Percentiles rank a stretch among this genome's conserved stretches.
Conservation (phyloP, 1,140 invertebrate genomes). For the Wasmannia auropunctata region DNA sequence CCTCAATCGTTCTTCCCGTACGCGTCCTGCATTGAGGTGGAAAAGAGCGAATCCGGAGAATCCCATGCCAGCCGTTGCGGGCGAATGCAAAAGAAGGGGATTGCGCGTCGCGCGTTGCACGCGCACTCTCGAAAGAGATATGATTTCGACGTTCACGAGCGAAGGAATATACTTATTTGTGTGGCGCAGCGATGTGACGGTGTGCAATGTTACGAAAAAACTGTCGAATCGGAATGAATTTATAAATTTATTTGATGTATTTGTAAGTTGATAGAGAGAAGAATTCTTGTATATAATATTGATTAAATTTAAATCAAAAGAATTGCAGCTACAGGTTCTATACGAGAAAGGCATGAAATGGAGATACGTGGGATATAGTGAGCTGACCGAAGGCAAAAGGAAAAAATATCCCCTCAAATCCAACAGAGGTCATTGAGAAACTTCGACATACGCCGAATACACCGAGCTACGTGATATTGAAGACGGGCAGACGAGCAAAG, state of each 20-base stretch:
- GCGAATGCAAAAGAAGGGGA: neutral
- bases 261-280: neutral
- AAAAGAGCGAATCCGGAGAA: slow-evolving; percentile 9
- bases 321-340: neutral
- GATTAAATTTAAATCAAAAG: neutral
- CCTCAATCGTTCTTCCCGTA: slow-evolving; percentile 24
- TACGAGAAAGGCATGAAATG: neutral
- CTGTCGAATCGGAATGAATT: neutral
- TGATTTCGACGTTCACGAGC: neutral
- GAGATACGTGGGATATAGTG: neutral
- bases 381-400: neutral
- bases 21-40: neutral
- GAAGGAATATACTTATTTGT: slow-evolving; percentile 4
- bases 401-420: slow-evolving; percentile 13
- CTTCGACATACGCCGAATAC: slow-evolving; percentile 6
- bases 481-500: slow-evolving; percentile 38
- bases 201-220: neutral
- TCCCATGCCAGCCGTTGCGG: neutral
- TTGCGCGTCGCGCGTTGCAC: neutral
- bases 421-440: slow-evolving; percentile 24
- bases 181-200: neutral
- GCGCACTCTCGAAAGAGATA: slow-evolving; percentile 2
- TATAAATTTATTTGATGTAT: neutral
- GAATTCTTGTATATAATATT: neutral
- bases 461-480: slow-evolving; percentile 34